Percentiles rank a stretch among this genome's conserved stretches.
Conservation (phyloP, 2,888 invertebrate species). For the Oscheius onirici region DNA sequence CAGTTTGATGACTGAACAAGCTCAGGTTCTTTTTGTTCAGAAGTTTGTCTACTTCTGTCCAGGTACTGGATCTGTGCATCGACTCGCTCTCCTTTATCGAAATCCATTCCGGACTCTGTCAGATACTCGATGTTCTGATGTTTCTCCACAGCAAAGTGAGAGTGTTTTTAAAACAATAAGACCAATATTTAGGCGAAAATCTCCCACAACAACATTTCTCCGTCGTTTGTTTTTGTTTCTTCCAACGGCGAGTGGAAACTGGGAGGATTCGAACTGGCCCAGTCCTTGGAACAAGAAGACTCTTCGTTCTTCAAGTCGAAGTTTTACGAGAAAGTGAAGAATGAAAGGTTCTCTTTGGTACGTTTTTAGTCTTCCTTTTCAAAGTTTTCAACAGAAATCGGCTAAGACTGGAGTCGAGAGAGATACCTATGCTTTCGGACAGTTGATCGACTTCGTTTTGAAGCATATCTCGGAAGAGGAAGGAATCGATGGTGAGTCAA, state of each 20-base stretch:
- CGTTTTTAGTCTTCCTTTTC: not conserved
- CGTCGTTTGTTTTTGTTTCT: slow-evolving; percentile 29
- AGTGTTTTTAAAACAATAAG: not conserved
- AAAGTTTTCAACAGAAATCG: not conserved
- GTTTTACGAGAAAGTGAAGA: slow-evolving; percentile 2
- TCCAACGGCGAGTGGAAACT: slow-evolving; percentile 33
- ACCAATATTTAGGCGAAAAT: slow-evolving; percentile 29
- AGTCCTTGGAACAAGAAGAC: not conserved
- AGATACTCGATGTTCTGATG: slow-evolving; percentile 21
- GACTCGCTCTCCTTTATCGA: slow-evolving; percentile 21
- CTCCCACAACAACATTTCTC: slow-evolving; percentile 34
- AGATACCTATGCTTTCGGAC: slow-evolving; percentile 28
- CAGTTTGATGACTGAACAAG: slow-evolving; percentile 19
- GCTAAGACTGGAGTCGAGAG: not conserved
- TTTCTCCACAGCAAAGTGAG: slow-evolving; percentile 31
- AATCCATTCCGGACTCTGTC: slow-evolving; percentile 29
- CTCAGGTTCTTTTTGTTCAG: slow-evolving; percentile 8
- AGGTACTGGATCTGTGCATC: slow-evolving; percentile 34
- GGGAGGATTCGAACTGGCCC: slow-evolving; percentile 32
- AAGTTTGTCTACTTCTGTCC: not conserved
- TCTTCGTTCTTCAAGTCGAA: slow-evolving; percentile 1
- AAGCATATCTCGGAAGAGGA: not conserved
- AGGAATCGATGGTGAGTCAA: slow-evolving; percentile 2
- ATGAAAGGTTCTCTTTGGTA: slow-evolving; percentile 2
- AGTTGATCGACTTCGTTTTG: slow-evolving; percentile 13